Conservation (phyloP, 2,888 invertebrate species). For the Heteromyza rotundicornis region DNA sequence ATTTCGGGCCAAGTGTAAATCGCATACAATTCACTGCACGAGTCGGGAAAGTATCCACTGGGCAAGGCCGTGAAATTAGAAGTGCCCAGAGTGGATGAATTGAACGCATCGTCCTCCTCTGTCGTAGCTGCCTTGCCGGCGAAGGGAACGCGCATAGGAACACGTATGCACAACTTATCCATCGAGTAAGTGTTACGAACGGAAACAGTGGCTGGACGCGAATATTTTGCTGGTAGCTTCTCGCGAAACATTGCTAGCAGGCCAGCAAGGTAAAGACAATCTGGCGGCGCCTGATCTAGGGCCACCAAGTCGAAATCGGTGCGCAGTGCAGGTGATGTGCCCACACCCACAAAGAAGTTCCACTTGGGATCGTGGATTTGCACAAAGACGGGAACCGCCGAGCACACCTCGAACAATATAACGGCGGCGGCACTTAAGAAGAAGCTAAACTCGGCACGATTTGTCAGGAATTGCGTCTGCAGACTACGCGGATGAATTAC, state of each 20-base stretch:
- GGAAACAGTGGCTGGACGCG: slow-evolving; percentile 70
- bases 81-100: slow-evolving; percentile 26
- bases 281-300: slow-evolving; percentile 77
- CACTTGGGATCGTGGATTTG: slow-evolving; percentile 82
- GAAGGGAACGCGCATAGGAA: slow-evolving; percentile 50
- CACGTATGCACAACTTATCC: slow-evolving; percentile 58
- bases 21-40: slow-evolving; percentile 77
- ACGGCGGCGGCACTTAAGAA: slow-evolving; percentile 81
- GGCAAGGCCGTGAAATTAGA: slow-evolving; percentile 69
- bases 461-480: slow-evolving; percentile 63
- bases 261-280: slow-evolving; percentile 83
- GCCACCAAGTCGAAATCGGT: slow-evolving; percentile 91
- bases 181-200: slow-evolving; percentile 71
- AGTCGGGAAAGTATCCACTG: slow-evolving; percentile 85
- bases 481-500: slow-evolving; percentile 72
- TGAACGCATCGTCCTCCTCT: slow-evolving; percentile 38
- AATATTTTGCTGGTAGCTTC: slow-evolving; percentile 74
- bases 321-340: slow-evolving; percentile 69
- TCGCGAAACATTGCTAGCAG: slow-evolving; percentile 88
- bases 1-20: slow-evolving; percentile 88
- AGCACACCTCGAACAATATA: slow-evolving; percentile 77
- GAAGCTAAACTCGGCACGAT: slow-evolving; percentile 77
- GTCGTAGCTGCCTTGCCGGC: slow-evolving; percentile 35
- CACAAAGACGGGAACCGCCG: slow-evolving; percentile 80
- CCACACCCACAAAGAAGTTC: slow-evolving; percentile 80